These are phyloP conservation scores for Sycobia sp. DNA, from an alignment of 1,140 invertebrate genomes.

Conservation along the genomic window DNA sequence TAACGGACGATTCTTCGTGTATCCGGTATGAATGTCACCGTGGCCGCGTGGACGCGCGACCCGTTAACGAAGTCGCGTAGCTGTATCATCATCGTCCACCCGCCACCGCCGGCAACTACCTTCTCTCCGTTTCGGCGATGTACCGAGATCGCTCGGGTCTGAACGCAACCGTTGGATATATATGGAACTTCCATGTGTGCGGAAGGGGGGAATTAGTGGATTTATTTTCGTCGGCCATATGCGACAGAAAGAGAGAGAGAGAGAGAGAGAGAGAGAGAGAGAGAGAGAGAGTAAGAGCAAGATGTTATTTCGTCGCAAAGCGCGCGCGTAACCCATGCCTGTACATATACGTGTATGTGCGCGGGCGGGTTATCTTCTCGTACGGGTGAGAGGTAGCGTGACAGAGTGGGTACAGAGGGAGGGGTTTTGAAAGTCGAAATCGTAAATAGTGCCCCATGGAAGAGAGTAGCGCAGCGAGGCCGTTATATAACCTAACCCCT, in stretches of 20 bases:
- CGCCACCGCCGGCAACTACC: too few species aligned
- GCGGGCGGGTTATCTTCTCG: too few species aligned
- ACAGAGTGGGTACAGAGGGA: neutral
- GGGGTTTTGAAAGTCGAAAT: constrained; percentile 30
- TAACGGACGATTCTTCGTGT: constrained; percentile 27
- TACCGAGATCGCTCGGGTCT: constrained; percentile 6
- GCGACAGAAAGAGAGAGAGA: constrained; percentile 39
- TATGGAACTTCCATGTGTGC: too few species aligned
- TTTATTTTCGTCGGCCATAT: constrained; percentile 61
- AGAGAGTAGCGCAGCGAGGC: too few species aligned
- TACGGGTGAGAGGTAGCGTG: too few species aligned
- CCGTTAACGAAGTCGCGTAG: too few species aligned
- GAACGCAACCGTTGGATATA: too few species aligned
- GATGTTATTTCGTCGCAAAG: constrained; percentile 57
- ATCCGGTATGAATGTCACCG: constrained; percentile 31
- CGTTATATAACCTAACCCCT: too few species aligned
- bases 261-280: constrained; percentile 28
- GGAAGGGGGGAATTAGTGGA: constrained; percentile 52
- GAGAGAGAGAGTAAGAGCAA: neutral
- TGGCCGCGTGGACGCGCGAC: too few species aligned
- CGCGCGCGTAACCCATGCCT: constrained; percentile 21
- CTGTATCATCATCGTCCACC: too few species aligned
- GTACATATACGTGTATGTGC: too few species aligned
- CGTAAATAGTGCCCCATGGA: constrained; percentile 42
- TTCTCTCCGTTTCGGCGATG: constrained; percentile 6